Base-by-base conservation (phyloP, 2,888 invertebrate species). In the Oligia fasciuncula region DNA sequence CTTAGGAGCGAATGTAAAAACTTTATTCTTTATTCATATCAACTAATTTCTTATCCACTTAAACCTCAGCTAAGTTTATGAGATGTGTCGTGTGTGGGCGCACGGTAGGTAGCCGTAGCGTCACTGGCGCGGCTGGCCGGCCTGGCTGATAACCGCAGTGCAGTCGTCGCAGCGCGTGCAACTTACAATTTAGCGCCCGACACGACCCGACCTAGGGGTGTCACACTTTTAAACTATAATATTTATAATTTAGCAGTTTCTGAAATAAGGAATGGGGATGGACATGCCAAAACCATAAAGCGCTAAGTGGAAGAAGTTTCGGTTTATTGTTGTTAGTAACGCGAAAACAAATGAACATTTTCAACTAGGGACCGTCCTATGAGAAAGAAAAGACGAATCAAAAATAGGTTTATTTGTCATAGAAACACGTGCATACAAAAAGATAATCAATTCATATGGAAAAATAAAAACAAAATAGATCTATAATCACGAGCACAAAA, bases 181-280 rank as follows among this genome's bases (percentile, higher is more conserved):
- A 86, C 88, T 87, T 89, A 92, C 92, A 91, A 93, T 93, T 94
- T 93, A 92, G 91, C 92, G 74, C 65, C 89, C 79, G 86, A 90
- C 88, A 90, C 88, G 91, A 88, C 88, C 87, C 83, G 80, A 73
- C 65, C 35, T 81, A 94, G 92, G 94, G 93, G 70, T 93, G 91
- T 17, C 92, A 69, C 80, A 65, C 73, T 69, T 54, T 13, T 9
- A 13, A 40, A 73, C 51, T 49, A 14, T 54, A 17, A 19, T 81
- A 11, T 60, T 57, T 76, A 67, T 63, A 77, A 63, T 51, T 77
- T 62, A 19, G 19, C 23, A 43, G 57, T 40, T 60, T 67, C 66
- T 67, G 19, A 1, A 40, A n/a, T 60, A 71, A 71, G 3, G 77
- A 65, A 57, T 57, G 19, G 40, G 49, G 19, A 17, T 14, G n/a